Percentiles rank a stretch among this genome's conserved stretches.
Conservation (phyloP, 1,140 invertebrate species). For the Drosophila parabipectinata region DNA sequence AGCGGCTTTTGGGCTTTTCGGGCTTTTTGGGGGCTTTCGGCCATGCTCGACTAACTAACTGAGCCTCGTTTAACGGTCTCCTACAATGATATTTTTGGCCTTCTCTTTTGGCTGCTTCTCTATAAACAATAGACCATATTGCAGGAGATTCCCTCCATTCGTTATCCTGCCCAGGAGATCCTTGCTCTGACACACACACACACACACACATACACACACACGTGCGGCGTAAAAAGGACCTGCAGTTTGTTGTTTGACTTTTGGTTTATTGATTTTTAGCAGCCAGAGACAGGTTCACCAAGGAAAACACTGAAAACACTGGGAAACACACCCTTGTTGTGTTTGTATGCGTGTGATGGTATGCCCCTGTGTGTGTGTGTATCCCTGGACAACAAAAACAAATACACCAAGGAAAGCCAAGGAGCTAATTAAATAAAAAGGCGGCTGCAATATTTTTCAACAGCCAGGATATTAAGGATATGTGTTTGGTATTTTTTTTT, state of each 20-base stretch:
- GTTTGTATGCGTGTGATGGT: not conserved
- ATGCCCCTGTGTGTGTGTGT: conserved; percentile 20
- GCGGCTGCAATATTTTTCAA: not conserved
- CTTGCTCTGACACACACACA: not conserved
- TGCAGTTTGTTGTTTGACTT: conserved; percentile 52
- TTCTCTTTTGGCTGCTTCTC: conserved; percentile 17
- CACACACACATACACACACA: not conserved
- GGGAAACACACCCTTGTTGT: conserved; percentile 65
- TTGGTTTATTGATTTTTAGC: conserved; percentile 64
- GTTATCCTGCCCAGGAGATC: not conserved
- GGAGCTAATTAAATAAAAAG: conserved; percentile 28
- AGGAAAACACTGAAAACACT: conserved; percentile 3
- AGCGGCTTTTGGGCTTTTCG: conserved; percentile 3
- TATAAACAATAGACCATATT: not conserved
- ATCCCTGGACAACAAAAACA: conserved; percentile 54
- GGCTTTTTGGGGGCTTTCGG: conserved; percentile 22
- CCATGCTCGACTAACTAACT: conserved; percentile 40
- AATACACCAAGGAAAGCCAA: not conserved
- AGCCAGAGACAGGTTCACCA: conserved; percentile 44
- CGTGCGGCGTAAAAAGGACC: conserved; percentile 22
- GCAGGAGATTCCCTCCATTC: not conserved
- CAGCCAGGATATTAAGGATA: not conserved
- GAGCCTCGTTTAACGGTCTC: conserved; percentile 40
- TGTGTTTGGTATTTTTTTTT: not conserved
- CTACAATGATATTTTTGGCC: conserved; percentile 17